Conservation (phyloP, 2,113 vertebrate species). For the Passer montanus region DNA sequence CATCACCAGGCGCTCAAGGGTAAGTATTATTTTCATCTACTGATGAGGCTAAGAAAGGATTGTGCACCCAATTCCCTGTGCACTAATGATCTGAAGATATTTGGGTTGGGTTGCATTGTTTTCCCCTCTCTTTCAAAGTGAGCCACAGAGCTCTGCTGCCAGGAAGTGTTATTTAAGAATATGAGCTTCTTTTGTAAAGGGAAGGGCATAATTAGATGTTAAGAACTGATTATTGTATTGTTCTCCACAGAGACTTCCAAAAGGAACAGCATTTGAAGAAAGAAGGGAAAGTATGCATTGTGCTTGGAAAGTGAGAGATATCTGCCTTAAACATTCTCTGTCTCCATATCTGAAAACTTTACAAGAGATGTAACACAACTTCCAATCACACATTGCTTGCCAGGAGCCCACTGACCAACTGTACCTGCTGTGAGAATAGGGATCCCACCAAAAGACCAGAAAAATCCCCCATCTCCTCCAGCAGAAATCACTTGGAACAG, state of each 20-base stretch:
- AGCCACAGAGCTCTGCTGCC: conserved; percentile 5
- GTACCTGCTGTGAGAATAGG: neutral
- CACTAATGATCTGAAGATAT: conserved; percentile 29
- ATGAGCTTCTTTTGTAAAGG: conserved; percentile 41
- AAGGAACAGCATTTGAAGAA: conserved; percentile 36
- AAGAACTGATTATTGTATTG: conserved; percentile 47
- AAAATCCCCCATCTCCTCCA: neutral
- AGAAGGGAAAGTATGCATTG: conserved; percentile 22
- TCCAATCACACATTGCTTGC: neutral
- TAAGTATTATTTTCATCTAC: conserved; percentile 56
- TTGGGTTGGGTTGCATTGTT: conserved; percentile 52
- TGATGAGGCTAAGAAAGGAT: conserved; percentile 55
- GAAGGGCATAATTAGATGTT: conserved; percentile 46
- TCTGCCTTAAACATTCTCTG: neutral
- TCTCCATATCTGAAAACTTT: neutral
- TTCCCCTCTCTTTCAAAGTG: conserved; percentile 37
- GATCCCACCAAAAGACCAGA: neutral
- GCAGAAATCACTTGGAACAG: neutral
- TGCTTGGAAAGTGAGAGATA: conserved; percentile 39
- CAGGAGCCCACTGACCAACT: neutral
- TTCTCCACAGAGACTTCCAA: conserved; percentile 37
- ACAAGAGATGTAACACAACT: neutral
- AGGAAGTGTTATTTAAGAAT: conserved; percentile 61
- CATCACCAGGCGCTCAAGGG: conserved; percentile 15
- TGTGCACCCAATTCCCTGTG: conserved; percentile 20